Conservation (phyloP, 37 sponge, comb jelly and placozoan species). For the Petrosia ficiformis region DNA sequence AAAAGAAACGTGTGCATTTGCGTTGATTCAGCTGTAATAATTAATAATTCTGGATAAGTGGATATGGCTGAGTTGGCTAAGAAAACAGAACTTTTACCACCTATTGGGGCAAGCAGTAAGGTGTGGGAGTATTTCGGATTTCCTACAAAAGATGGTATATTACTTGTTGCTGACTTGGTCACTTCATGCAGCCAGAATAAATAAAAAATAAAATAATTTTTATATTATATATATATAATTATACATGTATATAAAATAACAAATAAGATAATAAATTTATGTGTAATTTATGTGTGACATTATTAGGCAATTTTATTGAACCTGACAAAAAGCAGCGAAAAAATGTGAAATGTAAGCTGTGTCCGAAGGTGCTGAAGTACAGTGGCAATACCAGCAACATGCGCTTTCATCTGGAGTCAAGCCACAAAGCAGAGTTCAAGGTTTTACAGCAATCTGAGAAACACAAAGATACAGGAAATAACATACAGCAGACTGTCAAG, state of each 20-base stretch:
- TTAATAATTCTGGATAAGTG: not conserved
- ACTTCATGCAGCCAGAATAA: too few species aligned
- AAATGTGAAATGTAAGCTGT: slow-evolving; percentile 9
- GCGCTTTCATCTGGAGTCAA: slow-evolving; percentile 5
- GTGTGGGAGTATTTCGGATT: not conserved
- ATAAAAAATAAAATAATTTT: too few species aligned
- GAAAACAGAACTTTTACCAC: not conserved
- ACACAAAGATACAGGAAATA: not conserved
- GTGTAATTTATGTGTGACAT: too few species aligned
- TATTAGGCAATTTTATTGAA: slow-evolving; percentile 11
- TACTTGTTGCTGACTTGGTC: too few species aligned
- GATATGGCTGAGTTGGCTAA: not conserved
- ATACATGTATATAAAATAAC: too few species aligned
- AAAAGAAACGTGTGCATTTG: too few species aligned
- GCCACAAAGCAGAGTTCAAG: slow-evolving; percentile 8
- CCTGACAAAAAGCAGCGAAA: slow-evolving; percentile 17
- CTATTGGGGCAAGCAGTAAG: not conserved
- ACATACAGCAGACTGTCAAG: not conserved
- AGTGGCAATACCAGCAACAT: slow-evolving; percentile 18
- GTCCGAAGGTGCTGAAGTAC: slow-evolving; percentile 28
- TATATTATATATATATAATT: too few species aligned
- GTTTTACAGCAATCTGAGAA: not conserved
- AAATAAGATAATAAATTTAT: too few species aligned
- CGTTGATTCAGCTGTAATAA: too few species aligned
- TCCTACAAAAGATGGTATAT: too few species aligned